Conservation (phyloP, 2,888 invertebrate species). For the Colostygia pectinataria region DNA sequence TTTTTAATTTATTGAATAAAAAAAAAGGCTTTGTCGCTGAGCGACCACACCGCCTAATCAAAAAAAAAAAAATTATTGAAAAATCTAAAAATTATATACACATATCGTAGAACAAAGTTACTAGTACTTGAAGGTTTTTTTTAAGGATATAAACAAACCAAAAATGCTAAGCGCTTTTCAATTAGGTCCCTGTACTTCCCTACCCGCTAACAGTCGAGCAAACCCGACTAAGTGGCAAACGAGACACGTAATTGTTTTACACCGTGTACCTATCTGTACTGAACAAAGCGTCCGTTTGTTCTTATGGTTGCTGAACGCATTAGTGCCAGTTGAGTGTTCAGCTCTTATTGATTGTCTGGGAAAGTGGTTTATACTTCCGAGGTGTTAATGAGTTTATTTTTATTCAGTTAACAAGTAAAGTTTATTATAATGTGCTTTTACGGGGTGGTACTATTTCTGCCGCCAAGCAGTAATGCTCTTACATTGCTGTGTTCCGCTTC, state of each 20-base stretch:
- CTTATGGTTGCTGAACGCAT: conserved; percentile 47
- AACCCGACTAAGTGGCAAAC: conserved; percentile 60
- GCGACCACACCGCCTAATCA: too few relatives aligned
- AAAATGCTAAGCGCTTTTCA: too few relatives aligned
- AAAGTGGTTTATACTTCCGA: conserved; percentile 10
- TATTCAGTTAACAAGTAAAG: conserved; percentile 3
- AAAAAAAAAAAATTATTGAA: too few relatives aligned
- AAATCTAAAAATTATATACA: too few relatives aligned
- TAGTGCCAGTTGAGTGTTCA: conserved; percentile 37
- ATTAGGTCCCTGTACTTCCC: conserved; percentile 18
- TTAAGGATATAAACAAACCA: too few relatives aligned
- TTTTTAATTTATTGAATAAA: too few relatives aligned
- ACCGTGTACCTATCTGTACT: conserved; percentile 3
- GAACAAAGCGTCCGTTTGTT: conserved; percentile 46
- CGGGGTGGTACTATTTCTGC: too few relatives aligned
- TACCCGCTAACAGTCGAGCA: conserved; percentile 55
- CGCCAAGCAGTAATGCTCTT: too few relatives aligned
- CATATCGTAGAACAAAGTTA: too few relatives aligned
- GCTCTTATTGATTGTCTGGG: conserved; percentile 21
- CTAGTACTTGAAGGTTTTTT: too few relatives aligned
- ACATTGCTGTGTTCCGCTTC: too few relatives aligned
- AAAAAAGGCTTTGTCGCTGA: too few relatives aligned
- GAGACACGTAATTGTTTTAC: conserved; percentile 68
- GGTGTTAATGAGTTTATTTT: conserved; percentile 10
- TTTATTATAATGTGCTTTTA: background rate